Conservation (phyloP, 2,113 vertebrate species). For the Alouatta palliata region DNA sequence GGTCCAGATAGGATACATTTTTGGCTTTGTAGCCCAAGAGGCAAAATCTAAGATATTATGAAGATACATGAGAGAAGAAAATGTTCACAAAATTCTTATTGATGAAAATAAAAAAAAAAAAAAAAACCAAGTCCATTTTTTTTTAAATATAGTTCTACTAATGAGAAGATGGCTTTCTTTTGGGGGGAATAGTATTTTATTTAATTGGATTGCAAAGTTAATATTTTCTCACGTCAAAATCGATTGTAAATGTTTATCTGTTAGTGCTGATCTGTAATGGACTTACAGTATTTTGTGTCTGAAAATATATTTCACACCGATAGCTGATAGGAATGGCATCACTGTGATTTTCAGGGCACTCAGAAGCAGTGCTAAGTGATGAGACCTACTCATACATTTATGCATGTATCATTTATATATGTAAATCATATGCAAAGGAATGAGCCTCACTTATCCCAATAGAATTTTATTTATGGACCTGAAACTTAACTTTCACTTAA, state of each 20-base stretch:
- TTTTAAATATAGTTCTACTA: neutral
- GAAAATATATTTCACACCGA: accelerated
- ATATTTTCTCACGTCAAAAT: neutral
- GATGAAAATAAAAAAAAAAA: neutral
- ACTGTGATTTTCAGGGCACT: accelerated
- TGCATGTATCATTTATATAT: too few relatives aligned
- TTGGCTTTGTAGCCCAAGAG: neutral
- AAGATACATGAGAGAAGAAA: neutral
- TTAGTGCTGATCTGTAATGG: neutral
- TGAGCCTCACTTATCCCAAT: accelerated
- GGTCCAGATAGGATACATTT: neutral
- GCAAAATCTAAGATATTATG: neutral
- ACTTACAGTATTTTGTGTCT: too few relatives aligned
- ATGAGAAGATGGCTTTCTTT: neutral
- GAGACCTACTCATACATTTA: too few relatives aligned
- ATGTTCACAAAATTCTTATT: neutral
- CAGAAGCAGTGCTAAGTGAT: accelerated
- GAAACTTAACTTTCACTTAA: neutral
- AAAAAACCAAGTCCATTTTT: neutral
- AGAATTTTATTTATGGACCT: neutral
- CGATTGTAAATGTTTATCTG: neutral
- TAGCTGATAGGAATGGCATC: accelerated
- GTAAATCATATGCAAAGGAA: neutral
- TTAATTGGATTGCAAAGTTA: neutral
- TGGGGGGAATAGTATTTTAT: neutral